Percentiles rank a stretch among this genome's conserved stretches.
Evolutionary conservation across 1,140 invertebrate species (phyloP).

Genomic region (Ericerus pela): DNA sequence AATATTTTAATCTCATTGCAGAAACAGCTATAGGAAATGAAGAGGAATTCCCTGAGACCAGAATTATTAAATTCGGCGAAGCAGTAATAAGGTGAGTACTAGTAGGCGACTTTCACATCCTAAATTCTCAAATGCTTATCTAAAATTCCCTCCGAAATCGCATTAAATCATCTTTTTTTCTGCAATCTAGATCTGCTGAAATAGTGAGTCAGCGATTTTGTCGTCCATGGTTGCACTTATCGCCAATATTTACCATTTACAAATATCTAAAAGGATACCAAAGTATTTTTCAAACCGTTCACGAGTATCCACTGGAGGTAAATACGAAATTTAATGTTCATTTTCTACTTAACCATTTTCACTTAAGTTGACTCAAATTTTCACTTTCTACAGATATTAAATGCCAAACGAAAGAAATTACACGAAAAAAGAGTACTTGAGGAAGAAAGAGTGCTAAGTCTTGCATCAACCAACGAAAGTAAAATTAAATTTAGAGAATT

Average conservation of each 20-base stretch:
- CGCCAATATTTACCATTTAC: background rate
- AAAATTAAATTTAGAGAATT: too few species aligned
- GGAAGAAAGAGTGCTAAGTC: too few species aligned
- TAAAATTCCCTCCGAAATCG: background rate
- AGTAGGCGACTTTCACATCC: background rate
- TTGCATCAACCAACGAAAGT: too few species aligned
- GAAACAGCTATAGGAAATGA: conserved; percentile 74
- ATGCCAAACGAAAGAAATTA: too few species aligned
- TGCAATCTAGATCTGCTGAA: conserved; percentile 16
- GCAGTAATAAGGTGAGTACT: conserved; percentile 20
- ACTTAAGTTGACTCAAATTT: too few species aligned
- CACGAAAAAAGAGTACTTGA: too few species aligned
- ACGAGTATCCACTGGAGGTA: background rate
- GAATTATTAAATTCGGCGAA: conserved; percentile 29
- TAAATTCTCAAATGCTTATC: background rate
- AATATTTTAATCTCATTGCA: conserved; percentile 31
- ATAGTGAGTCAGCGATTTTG: conserved; percentile 2
- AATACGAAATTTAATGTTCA: background rate
- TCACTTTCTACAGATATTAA: too few species aligned
- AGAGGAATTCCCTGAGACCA: conserved; percentile 52
- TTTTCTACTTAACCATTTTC: too few species aligned
- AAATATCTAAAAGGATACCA: background rate
- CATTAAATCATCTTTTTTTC: background rate
- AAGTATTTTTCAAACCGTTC: background rate
- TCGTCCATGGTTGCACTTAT: background rate